Percentiles rank a stretch among this genome's conserved stretches.
phyloP scores from a whole-genome alignment of 2,797 vertebrate genomes.

The Nannoperca obscura region DNA sequence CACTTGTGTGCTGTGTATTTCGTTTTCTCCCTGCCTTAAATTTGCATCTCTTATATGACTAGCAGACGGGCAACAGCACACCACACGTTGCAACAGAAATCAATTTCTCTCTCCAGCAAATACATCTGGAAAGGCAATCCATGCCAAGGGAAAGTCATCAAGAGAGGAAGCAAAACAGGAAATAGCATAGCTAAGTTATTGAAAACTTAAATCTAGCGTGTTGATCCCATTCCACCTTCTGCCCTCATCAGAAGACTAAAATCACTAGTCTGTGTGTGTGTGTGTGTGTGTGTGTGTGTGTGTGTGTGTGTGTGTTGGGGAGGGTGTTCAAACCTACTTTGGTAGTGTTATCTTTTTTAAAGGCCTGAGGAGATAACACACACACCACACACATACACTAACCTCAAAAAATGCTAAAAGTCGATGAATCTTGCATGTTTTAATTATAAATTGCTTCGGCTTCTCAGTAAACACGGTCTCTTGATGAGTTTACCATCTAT shows the following conservation, averaged over 20 bases:
- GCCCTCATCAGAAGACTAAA: conserved; percentile 30
- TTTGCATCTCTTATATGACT: conserved; percentile 50
- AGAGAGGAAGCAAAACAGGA: conserved; percentile 45
- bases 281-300: conserved; percentile 5
- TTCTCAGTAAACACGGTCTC: conserved; percentile 26
- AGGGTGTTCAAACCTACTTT: not conserved
- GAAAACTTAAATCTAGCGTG: conserved; percentile 65
- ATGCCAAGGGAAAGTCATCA: conserved; percentile 59
- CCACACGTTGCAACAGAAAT: conserved; percentile 63
- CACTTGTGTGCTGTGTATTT: not conserved
- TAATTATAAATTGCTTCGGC: not conserved
- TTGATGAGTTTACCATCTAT: conserved; percentile 18
- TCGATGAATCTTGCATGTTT: not conserved
- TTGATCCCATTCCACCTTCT: conserved; percentile 59
- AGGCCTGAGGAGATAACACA: not conserved
- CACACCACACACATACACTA: not conserved
- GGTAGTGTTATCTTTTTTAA: conserved; percentile 1
- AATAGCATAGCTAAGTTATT: conserved; percentile 66
- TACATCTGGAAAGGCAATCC: conserved; percentile 59
- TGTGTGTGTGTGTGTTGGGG: not conserved
- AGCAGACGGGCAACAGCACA: conserved; percentile 19
- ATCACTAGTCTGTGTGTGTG: conserved; percentile 19
- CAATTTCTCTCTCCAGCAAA: conserved; percentile 69
- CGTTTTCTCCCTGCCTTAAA: conserved; percentile 7
- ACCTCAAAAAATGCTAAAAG: not conserved